Percentiles rank a stretch among this genome's conserved stretches.
Conservation (phyloP, 2,888 invertebrate species). For the Limnephilus auricula region DNA sequence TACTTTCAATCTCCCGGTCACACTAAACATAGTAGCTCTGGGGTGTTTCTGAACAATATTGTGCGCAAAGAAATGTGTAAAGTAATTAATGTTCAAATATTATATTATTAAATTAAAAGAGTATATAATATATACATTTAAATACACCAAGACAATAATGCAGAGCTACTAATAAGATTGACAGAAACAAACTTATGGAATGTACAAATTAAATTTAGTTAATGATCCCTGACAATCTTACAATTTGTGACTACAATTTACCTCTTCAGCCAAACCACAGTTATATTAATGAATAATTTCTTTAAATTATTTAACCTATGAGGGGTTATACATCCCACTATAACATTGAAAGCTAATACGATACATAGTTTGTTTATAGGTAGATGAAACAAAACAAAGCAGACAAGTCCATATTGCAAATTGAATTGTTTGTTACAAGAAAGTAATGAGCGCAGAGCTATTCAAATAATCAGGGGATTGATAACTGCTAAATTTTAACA, state of each 20-base stretch:
- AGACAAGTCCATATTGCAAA: slow-evolving; percentile 66
- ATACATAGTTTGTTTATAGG: slow-evolving; percentile 62
- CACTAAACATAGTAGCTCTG: slow-evolving; percentile 60
- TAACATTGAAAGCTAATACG: slow-evolving; percentile 67
- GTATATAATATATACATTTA: slow-evolving; percentile 53
- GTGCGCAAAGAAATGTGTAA: slow-evolving; percentile 61
- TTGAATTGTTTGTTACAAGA: slow-evolving; percentile 76
- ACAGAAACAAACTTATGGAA: slow-evolving; percentile 85
- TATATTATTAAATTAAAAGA: slow-evolving; percentile 37
- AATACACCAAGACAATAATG: slow-evolving; percentile 43
- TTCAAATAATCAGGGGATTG: slow-evolving; percentile 34
- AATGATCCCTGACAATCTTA: slow-evolving; percentile 81
- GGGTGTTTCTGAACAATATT: slow-evolving; percentile 49
- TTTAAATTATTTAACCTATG: slow-evolving; percentile 66
- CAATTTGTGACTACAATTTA: slow-evolving; percentile 69
- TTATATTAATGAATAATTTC: slow-evolving; percentile 61
- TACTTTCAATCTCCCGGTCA: slow-evolving; percentile 62
- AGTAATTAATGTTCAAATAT: slow-evolving; percentile 45
- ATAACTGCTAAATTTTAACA: slow-evolving; percentile 47
- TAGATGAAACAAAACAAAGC: slow-evolving; percentile 57
- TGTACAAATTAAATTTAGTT: slow-evolving; percentile 86
- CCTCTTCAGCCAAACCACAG: slow-evolving; percentile 65
- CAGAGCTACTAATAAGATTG: slow-evolving; percentile 70
- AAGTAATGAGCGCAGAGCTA: slow-evolving; percentile 69
- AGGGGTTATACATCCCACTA: slow-evolving; percentile 64